phyloP scores from a whole-genome alignment of 1,140 invertebrate species.

The Alviniconcha marisindica region DNA sequence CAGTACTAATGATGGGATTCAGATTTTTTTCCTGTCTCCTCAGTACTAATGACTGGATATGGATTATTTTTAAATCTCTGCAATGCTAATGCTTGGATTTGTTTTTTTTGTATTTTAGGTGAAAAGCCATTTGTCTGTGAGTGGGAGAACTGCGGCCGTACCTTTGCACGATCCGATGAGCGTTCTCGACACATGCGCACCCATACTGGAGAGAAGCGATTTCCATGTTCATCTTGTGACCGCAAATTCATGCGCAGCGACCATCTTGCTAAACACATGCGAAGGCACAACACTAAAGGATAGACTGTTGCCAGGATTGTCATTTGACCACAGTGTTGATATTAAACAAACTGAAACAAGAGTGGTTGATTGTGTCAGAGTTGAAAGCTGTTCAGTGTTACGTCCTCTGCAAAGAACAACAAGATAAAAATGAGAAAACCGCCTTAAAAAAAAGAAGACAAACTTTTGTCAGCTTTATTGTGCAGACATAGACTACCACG shows the following conservation, averaged over 20 bases:
- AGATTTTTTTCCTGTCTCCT: no score
- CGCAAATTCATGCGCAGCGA: constrained; percentile 93
- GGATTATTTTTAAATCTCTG: no score
- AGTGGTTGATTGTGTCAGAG: no score
- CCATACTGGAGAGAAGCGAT: constrained; percentile 97
- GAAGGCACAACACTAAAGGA: constrained; percentile 73
- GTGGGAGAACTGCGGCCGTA: constrained; percentile 91
- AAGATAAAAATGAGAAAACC: no score
- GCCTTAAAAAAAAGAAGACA: no score
- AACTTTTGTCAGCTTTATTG: no score
- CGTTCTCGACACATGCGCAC: constrained; percentile 92
- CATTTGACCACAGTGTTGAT: background rate
- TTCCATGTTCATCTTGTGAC: constrained; percentile 90
- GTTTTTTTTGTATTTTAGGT: constrained; percentile 57
- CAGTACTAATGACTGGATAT: no score
- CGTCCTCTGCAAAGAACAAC: no score
- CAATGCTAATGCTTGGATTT: background rate
- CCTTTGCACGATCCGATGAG: constrained; percentile 96
- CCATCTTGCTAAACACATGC: constrained; percentile 76
- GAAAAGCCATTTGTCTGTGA: constrained; percentile 82
- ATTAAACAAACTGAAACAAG: no score
- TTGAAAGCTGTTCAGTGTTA: no score
- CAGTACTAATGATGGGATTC: no score
- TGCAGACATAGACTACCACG: no score
- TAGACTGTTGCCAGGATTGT: background rate